These are phyloP conservation scores for Metopia argyrocephala DNA, from an alignment of 2,888 invertebrate genomes.

Conservation along the genomic window DNA sequence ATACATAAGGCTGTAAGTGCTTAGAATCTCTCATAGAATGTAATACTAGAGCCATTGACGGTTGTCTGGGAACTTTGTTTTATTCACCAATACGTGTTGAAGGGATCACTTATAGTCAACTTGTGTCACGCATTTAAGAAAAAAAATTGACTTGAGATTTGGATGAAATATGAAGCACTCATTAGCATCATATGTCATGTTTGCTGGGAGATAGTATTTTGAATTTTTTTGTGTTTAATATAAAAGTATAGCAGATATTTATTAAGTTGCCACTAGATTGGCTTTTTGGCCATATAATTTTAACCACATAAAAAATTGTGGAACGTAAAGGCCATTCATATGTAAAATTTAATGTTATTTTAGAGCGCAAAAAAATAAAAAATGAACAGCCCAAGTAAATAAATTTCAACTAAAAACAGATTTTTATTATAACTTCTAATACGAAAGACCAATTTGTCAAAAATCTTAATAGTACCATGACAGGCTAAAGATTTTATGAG, in stretches of 20 bases:
- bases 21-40: too few species aligned
- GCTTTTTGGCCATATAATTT: conserved; percentile 21
- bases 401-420: conserved; percentile 36
- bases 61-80: too few species aligned
- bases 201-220: too few species aligned
- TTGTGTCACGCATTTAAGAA: too few species aligned
- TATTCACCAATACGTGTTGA: too few species aligned
- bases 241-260: conserved; percentile 39
- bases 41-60: too few species aligned
- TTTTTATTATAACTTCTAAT: conserved; percentile 37
- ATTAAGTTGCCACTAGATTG: conserved; percentile 29
- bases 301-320: conserved; percentile 24
- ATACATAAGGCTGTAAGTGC: too few species aligned
- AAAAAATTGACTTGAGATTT: too few species aligned
- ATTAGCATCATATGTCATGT: too few species aligned
- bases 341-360: conserved; percentile 41
- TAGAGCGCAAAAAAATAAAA: neutral
- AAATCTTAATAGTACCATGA: conserved; percentile 23
- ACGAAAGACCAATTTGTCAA: conserved; percentile 37
- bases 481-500: conserved; percentile 8
- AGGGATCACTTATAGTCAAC: too few species aligned
- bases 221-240: too few species aligned
- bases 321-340: conserved; percentile 34
- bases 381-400: conserved; percentile 27
- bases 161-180: too few species aligned